Conservation (phyloP, 2,888 invertebrate species). For the Allolobophora icterica region DNA sequence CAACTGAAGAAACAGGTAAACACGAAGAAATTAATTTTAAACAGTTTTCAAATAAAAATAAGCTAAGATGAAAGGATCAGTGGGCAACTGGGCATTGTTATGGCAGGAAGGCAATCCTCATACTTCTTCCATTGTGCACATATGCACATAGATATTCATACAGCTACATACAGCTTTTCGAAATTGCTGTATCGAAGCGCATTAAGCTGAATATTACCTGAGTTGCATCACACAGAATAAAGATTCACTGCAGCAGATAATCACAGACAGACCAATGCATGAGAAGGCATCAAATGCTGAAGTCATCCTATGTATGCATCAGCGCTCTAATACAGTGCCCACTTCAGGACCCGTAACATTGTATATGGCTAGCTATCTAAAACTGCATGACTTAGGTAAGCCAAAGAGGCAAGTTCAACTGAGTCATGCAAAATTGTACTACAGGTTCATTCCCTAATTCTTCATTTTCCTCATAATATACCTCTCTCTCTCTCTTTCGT, state of each 20-base stretch:
- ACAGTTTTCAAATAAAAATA: no score
- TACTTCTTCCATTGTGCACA: neutral
- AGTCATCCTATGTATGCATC: neutral
- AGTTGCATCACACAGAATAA: neutral
- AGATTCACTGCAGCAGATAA: neutral
- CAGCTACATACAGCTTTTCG: neutral
- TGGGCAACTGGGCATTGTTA: no score
- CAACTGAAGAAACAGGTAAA: constrained; percentile 69
- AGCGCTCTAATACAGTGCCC: no score
- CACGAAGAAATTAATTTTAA: neutral
- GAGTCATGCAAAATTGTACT: neutral
- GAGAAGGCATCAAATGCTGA: neutral
- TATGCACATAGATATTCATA: neutral
- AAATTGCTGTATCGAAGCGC: neutral
- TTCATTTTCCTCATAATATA: no score
- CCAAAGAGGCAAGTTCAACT: no score
- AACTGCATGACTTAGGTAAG: no score
- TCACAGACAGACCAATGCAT: neutral
- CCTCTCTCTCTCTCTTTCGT: no score
- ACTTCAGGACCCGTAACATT: no score
- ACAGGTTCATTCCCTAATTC: no score
- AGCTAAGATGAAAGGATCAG: no score
- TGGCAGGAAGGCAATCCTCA: no score
- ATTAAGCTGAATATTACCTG: neutral
- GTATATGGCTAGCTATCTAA: no score